phyloP scores from a whole-genome alignment of 2,113 vertebrate genomes.

The Bujurquina vittata region DNA sequence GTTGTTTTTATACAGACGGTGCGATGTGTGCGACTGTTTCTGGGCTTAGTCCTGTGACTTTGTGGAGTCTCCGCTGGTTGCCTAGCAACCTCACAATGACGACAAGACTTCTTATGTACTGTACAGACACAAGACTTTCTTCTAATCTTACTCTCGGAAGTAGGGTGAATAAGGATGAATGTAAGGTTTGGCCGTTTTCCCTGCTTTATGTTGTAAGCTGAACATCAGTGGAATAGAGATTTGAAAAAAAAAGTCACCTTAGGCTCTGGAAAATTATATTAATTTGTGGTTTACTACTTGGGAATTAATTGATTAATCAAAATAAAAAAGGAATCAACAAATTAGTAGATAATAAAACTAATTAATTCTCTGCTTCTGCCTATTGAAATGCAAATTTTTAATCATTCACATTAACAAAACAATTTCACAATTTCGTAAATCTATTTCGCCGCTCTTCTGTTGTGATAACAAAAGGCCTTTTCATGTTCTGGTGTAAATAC shows the following conservation, averaged over 20 bases:
- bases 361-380: not conserved
- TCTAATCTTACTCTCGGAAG: not conserved
- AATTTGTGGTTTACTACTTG: not conserved
- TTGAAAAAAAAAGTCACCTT: not conserved
- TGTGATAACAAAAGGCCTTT: not conserved
- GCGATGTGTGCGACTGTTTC: not conserved
- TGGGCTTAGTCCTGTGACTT: conserved; percentile 11
- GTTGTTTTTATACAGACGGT: not conserved
- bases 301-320: conserved; percentile 5
- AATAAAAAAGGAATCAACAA: not conserved
- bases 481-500: not conserved
- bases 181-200: not conserved
- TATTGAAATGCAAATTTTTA: conserved; percentile 3
- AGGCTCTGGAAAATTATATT: not conserved
- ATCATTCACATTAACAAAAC: conserved; percentile 2
- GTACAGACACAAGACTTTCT: not conserved
- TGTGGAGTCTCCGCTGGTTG: conserved; percentile 9
- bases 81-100: conserved; percentile 11
- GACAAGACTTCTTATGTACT: not conserved
- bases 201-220: not conserved
- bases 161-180: not conserved
- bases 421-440: not conserved
- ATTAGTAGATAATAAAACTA: conserved; percentile 1
- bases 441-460: not conserved
- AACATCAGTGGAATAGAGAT: not conserved